Evolutionary conservation across 2,113 vertebrate genomes (phyloP).

Genomic region (Ptilonorhynchus violaceus): DNA sequence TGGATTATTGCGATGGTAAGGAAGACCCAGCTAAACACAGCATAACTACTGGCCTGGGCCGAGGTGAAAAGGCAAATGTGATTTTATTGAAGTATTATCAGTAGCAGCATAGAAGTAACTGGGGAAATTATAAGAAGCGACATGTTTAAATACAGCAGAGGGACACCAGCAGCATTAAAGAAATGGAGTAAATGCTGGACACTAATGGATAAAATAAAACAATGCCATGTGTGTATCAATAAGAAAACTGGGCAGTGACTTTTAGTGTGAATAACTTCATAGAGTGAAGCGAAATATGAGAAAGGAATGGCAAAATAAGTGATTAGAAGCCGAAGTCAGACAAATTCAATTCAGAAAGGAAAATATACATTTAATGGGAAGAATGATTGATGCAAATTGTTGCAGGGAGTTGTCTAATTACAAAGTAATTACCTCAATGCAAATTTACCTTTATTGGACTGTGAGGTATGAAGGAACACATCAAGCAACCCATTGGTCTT

Average conservation of each 20-base stretch:
- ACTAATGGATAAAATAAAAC: background rate
- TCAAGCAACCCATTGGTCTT: background rate
- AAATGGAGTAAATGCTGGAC: background rate
- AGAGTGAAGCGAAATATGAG: background rate
- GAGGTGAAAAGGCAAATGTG: background rate
- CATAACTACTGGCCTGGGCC: background rate
- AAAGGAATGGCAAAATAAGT: background rate
- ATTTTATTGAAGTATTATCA: background rate
- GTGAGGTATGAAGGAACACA: background rate
- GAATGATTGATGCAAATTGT: constrained; percentile 28
- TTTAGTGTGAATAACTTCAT: background rate
- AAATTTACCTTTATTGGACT: constrained; percentile 4
- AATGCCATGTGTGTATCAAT: background rate
- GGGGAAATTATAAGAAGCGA: background rate
- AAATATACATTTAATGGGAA: constrained; percentile 6
- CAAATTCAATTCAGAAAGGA: constrained; percentile 13
- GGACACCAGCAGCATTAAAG: background rate
- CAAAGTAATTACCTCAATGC: background rate
- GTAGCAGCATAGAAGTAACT: background rate
- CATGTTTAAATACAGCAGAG: background rate
- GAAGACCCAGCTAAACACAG: background rate
- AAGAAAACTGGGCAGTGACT: background rate
- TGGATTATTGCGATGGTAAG: background rate
- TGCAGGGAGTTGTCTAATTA: background rate
- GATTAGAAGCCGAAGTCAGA: background rate